These are phyloP conservation scores for Drosophila lacicola DNA, from an alignment of 2,888 invertebrate genomes.

Conservation along the genomic window DNA sequence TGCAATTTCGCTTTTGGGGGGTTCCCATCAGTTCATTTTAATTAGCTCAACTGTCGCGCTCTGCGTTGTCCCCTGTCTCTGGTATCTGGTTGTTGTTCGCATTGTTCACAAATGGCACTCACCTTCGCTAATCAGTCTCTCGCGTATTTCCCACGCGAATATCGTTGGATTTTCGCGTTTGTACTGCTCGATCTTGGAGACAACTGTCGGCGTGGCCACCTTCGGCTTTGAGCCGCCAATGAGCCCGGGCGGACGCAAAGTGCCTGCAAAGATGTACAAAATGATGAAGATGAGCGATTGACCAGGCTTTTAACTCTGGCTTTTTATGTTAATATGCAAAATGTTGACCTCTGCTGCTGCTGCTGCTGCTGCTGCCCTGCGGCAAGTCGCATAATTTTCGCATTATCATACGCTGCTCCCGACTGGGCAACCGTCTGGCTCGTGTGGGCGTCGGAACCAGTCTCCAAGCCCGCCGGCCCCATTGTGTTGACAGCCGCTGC, in stretches of 20 bases:
- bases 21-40: conserved; percentile 72
- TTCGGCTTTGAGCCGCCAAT: conserved; percentile 98
- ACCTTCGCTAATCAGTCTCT: conserved; percentile 98
- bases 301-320: conserved; percentile 2
- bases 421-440: conserved; percentile 11
- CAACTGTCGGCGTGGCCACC: conserved; percentile 98
- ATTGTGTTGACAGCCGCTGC: conserved; percentile 29
- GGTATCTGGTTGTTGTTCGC: conserved; percentile 11
- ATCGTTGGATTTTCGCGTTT: conserved; percentile 99
- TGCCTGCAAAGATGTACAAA: conserved; percentile 88
- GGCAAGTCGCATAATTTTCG: conserved; percentile 64
- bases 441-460: conserved; percentile 68
- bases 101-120: conserved; percentile 82
- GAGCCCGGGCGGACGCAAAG: conserved; percentile 94
- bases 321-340: conserved; percentile 11
- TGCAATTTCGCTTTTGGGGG: conserved; percentile 77
- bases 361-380: conserved; percentile 24
- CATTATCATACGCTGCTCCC: conserved; percentile 60
- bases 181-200: conserved; percentile 99
- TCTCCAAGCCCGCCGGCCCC: conserved; percentile 67
- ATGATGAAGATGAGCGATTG: conserved; percentile 3
- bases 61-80: conserved; percentile 8
- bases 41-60: conserved; percentile 60
- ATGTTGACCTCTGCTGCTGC: conserved; percentile 24
- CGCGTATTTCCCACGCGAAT: conserved; percentile 99